phyloP scores from a whole-genome alignment of 2,888 invertebrate species.

The Drosophila algonquin region DNA sequence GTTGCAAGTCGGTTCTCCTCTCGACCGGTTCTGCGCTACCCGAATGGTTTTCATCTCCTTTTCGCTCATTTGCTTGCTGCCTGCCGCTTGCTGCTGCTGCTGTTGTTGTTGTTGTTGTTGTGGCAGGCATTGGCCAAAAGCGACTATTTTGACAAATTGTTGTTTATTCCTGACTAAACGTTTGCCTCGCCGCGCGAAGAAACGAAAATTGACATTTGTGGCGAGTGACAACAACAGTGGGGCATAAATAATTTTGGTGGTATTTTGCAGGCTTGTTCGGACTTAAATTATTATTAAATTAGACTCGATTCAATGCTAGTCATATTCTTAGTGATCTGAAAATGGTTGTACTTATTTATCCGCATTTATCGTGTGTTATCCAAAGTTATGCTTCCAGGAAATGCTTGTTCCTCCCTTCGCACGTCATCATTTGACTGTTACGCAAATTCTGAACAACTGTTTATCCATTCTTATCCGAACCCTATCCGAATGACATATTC shows the following conservation, averaged over 20 bases:
- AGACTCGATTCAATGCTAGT: not conserved
- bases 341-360: not conserved
- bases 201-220: slow-evolving; percentile 46
- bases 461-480: slow-evolving; percentile 30
- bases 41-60: not conserved
- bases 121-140: slow-evolving; percentile 34
- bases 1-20: not conserved
- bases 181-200: slow-evolving; percentile 48
- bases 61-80: not conserved
- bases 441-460: slow-evolving; percentile 4
- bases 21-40: slow-evolving; percentile 39
- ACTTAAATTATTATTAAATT: not conserved
- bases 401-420: not conserved
- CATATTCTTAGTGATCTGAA: not conserved
- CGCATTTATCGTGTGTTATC: not conserved
- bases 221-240: slow-evolving; percentile 41
- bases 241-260: slow-evolving; percentile 45
- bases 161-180: slow-evolving; percentile 67
- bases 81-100: not conserved
- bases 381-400: not conserved
- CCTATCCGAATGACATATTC: slow-evolving; percentile 40
- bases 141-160: slow-evolving; percentile 55
- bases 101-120: slow-evolving; percentile 14
- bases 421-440: slow-evolving; percentile 8
- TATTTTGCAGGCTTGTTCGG: not conserved